Conservation (phyloP, 37 sponge, comb jelly and placozoan species). For the Hexactinellida sp. region DNA sequence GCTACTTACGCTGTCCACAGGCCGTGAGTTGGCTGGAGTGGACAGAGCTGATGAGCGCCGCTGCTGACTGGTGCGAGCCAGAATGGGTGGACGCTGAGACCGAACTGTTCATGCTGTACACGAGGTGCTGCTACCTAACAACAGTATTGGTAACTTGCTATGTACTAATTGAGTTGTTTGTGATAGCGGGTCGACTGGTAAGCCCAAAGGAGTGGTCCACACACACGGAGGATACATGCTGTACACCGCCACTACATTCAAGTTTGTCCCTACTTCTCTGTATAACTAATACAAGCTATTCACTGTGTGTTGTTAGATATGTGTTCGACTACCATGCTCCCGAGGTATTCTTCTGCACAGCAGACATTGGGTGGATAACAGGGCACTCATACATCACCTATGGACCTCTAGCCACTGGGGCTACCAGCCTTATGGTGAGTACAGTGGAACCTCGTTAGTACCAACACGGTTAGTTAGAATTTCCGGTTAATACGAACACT, state of each 20-base stretch:
- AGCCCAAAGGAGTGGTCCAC: slow-evolving; percentile 89
- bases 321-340: slow-evolving; percentile 84
- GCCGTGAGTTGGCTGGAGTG: not conserved
- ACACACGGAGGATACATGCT: slow-evolving; percentile 94
- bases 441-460: too few relatives aligned
- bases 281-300: too few relatives aligned
- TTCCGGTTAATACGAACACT: too few relatives aligned
- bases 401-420: slow-evolving; percentile 90
- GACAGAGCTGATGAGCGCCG: not conserved
- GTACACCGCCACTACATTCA: slow-evolving; percentile 75
- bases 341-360: slow-evolving; percentile 90
- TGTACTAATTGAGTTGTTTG: not conserved
- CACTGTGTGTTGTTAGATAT: slow-evolving; percentile 17
- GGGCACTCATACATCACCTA: slow-evolving; percentile 93
- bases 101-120: slow-evolving; percentile 87
- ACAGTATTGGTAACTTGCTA: not conserved
- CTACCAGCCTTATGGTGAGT: slow-evolving; percentile 53
- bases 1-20: too few relatives aligned
- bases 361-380: slow-evolving; percentile 98
- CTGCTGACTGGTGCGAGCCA: slow-evolving; percentile 43
- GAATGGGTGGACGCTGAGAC: slow-evolving; percentile 87
- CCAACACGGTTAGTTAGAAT: too few relatives aligned
- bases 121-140: slow-evolving; percentile 24
- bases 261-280: too few relatives aligned
- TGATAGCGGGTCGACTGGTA: slow-evolving; percentile 76